Base-by-base conservation (phyloP, 2,797 vertebrate genomes). In the Spinibarbus caldwelli region DNA sequence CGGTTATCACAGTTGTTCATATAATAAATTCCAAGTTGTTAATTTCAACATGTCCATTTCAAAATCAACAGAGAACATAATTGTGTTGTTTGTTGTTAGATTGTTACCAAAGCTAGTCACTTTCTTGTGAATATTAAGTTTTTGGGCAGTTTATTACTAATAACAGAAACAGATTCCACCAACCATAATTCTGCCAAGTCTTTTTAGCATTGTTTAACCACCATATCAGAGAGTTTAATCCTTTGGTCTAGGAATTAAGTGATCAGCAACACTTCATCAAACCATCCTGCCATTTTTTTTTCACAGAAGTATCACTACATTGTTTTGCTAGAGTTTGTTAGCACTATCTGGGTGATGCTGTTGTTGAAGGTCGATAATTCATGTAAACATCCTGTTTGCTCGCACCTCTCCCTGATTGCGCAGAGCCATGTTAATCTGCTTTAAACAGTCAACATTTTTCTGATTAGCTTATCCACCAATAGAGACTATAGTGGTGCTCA, bases 391-490 rank as follows among this genome's bases (percentile, higher is more conserved):
- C 49, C 70, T 87, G 80, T 83, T 78, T 86, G 62, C 64, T 49
- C 15, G 41, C 57, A 73, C 82, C 62, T 87, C 21, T 85, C 72
- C 49, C 71, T 87, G 80, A 86, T 54, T 83, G 80, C 67, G 52
- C 79, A 62, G 38, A 86, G 67, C 67, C 71, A 49, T 29, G 79
- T 41, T 88, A 89, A 88, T 89, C 86, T 86, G 73, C 75, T 85
- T 83, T 84, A 49, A 85, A 64, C 80, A 64, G 82, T 85, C 88
- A 71, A 64, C 72, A 68, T 85, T 66, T 86, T 68, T 71, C 59
- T 86, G 80, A 86, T 87, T 52, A 67, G 66, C 84, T 84, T 59
- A 66, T 89, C 54, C 62, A 54, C 31, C 57, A 36, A 76, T 36
- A 75, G 41, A 76, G 2, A 12, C 54, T 68, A 52, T 19, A n/a